A percentile compares a stretch with the other conserved stretches of the same genome.
phyloP scores from a whole-genome alignment of 2,113 vertebrate species.

The Sisor rabdophorus region DNA sequence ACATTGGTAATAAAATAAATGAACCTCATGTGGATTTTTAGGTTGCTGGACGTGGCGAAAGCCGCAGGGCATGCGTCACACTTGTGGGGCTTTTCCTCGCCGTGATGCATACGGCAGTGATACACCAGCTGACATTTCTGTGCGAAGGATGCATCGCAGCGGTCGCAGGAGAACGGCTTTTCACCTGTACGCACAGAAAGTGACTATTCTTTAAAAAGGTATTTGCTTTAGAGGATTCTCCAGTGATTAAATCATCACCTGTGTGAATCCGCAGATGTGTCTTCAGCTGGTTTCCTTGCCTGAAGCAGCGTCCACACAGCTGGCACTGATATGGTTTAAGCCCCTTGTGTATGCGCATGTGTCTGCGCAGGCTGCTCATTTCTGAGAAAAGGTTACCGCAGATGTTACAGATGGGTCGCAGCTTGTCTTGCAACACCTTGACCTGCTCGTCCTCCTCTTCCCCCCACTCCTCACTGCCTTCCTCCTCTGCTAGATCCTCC shows the following conservation, averaged over 20 bases:
- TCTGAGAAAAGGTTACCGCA: constrained; percentile 92
- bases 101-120: constrained; percentile 87
- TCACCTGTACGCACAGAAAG: constrained; percentile 58
- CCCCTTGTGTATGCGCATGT: constrained; percentile 96
- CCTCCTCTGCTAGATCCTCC: constrained; percentile 55
- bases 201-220: background rate
- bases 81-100: constrained; percentile 87
- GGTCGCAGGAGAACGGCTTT: constrained; percentile 65
- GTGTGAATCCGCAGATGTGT: constrained; percentile 96
- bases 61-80: constrained; percentile 83
- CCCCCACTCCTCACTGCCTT: constrained; percentile 52
- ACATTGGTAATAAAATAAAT: constrained; percentile 28
- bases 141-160: constrained; percentile 66
- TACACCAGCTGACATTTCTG: constrained; percentile 90
- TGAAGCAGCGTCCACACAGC: constrained; percentile 91
- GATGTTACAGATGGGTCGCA: constrained; percentile 80
- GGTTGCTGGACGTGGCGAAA: constrained; percentile 86
- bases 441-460: constrained; percentile 64
- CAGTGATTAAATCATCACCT: constrained; percentile 66
- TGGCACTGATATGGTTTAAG: constrained; percentile 92
- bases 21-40: constrained; percentile 86
- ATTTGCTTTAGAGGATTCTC: background rate
- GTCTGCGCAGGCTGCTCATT: constrained; percentile 87
- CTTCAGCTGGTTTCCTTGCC: constrained; percentile 95
- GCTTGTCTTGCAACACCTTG: constrained; percentile 70